These are phyloP conservation scores for Scrobipalpa atriplicella DNA, from an alignment of 2,888 invertebrate species.

Conservation along the genomic window DNA sequence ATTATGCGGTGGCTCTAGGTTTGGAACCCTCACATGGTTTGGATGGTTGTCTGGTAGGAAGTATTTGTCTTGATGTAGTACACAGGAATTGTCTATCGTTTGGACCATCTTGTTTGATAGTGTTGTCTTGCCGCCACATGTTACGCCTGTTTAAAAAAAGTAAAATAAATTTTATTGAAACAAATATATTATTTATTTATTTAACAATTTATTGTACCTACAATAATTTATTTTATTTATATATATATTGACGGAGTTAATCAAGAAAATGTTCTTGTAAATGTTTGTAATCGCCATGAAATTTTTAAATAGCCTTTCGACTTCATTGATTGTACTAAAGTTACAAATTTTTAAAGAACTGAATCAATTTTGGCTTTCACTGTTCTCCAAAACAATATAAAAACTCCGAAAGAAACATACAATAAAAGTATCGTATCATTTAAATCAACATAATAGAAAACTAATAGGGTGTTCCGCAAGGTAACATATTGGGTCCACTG, in stretches of 20 bases:
- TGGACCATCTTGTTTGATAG: constrained; percentile 82
- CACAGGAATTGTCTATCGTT: constrained; percentile 67
- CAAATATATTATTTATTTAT: no score
- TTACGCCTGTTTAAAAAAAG: constrained; percentile 80
- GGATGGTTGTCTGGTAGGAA: constrained; percentile 86
- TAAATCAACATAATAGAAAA: neutral
- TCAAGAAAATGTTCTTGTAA: no score
- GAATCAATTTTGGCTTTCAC: no score
- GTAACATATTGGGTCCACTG: neutral
- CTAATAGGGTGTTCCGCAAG: neutral
- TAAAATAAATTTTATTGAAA: no score
- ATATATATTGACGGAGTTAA: no score
- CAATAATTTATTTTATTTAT: no score
- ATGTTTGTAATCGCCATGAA: no score
- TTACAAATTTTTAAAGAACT: no score
- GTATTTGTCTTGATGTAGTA: constrained; percentile 89
- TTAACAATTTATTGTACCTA: no score
- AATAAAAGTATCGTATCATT: neutral
- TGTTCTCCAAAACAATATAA: no score
- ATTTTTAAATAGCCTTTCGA: no score
- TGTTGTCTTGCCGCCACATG: constrained; percentile 93
- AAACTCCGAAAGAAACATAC: neutral
- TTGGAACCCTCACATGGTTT: constrained; percentile 73
- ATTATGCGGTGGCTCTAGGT: constrained; percentile 70
- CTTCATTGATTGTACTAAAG: no score